A percentile compares a stretch with the other conserved stretches of the same genome.
These are phyloP conservation scores for Lytechinus pictus DNA, from an alignment of 35 echinoderm and acorn worm genomes.

Conservation along the genomic window DNA sequence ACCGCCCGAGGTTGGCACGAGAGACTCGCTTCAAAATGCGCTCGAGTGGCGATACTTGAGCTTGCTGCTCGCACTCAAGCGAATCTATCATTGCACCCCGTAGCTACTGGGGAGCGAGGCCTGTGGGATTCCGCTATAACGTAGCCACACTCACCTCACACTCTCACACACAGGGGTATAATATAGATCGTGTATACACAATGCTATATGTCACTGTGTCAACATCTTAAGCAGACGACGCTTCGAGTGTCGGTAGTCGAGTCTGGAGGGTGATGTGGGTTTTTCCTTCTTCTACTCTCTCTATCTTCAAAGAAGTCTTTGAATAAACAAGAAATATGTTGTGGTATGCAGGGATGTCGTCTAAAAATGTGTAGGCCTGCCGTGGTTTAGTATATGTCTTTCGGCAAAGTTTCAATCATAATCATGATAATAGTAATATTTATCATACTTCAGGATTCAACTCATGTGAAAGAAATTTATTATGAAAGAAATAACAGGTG, in stretches of 20 bases:
- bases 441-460: too few species aligned
- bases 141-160: neutral
- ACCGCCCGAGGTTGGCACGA: conserved; percentile 29
- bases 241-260: neutral
- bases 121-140: neutral
- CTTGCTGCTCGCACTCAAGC: conserved; percentile 24
- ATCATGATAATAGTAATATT: too few species aligned
- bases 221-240: conserved; percentile 11
- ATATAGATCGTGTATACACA: conserved; percentile 21
- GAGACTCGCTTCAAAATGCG: neutral
- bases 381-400: neutral
- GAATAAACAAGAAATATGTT: conserved; percentile 20
- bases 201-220: conserved; percentile 12
- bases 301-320: neutral
- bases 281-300: neutral
- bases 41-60: conserved; percentile 50
- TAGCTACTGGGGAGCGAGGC: conserved; percentile 16
- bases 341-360: neutral
- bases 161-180: neutral
- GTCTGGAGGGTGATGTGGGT: neutral
- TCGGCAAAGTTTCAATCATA: neutral
- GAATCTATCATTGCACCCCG: conserved; percentile 30
- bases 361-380: neutral
- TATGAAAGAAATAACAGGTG: too few species aligned
- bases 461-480: too few species aligned